Evolutionary conservation across 2,797 vertebrate genomes (phyloP).

Genomic region (Leontocebus nigricollis): DNA sequence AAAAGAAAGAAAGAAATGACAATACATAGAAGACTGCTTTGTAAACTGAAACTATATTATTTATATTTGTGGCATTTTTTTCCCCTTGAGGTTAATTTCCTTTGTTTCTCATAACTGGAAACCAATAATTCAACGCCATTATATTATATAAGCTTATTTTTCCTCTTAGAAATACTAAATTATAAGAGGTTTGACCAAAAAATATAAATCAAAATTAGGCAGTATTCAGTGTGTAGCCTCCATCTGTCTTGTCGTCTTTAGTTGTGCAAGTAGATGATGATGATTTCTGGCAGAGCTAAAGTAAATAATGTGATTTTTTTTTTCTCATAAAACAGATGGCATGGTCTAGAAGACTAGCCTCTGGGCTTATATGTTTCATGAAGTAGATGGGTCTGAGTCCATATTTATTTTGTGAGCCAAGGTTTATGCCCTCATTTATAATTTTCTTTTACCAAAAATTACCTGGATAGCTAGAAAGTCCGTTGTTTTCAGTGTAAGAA

Average conservation of each 20-base stretch:
- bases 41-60: not conserved
- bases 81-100: not conserved
- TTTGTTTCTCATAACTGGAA: conserved; percentile 9
- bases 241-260: not conserved
- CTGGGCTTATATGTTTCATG: not conserved
- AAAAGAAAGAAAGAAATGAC: not conserved
- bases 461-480: not conserved
- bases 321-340: not conserved
- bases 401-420: not conserved
- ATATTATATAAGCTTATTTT: not conserved
- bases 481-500: not conserved
- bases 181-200: not conserved
- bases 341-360: not conserved
- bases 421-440: not conserved
- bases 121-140: not conserved
- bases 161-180: not conserved
- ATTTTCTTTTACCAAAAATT: not conserved
- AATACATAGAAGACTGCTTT: not conserved
- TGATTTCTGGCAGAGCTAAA: not conserved
- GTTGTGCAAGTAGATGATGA: not conserved
- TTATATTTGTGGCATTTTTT: not conserved
- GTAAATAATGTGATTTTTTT: not conserved
- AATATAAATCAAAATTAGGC: not conserved
- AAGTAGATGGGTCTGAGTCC: not conserved
- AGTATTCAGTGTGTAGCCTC: not conserved